These are phyloP conservation scores for Colletes collaris DNA, from an alignment of 2,888 invertebrate genomes.

Conservation along the genomic window DNA sequence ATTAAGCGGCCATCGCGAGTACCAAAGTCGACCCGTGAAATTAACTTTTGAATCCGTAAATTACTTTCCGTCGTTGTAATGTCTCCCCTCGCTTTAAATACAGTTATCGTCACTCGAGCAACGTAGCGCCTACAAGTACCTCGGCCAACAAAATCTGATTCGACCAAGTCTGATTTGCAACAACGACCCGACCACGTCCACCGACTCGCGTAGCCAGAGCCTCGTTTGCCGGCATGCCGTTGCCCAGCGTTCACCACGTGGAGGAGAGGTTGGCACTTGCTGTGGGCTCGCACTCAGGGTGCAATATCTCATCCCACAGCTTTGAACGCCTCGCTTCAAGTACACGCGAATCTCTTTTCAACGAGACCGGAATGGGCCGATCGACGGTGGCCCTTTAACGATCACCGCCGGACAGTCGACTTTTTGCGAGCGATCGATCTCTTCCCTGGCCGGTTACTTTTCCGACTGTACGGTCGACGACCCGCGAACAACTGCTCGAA, in stretches of 20 bases:
- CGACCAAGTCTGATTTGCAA: too few species aligned
- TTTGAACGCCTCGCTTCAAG: not conserved
- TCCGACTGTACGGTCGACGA: not conserved
- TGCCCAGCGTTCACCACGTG: too few species aligned
- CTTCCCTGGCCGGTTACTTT: not conserved
- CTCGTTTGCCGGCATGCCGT: too few species aligned
- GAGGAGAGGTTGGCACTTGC: too few species aligned
- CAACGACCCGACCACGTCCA: too few species aligned
- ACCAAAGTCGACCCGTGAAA: conserved; percentile 48
- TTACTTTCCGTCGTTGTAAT: conserved; percentile 29
- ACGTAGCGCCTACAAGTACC: too few species aligned
- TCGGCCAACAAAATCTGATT: too few species aligned
- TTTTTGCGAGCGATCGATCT: not conserved
- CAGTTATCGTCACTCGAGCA: too few species aligned
- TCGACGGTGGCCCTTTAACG: conserved; percentile 1
- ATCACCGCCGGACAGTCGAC: not conserved
- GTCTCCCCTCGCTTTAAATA: not conserved
- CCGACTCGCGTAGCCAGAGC: too few species aligned
- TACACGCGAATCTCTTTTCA: conserved; percentile 3
- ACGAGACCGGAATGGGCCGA: too few species aligned
- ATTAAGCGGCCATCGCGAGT: conserved; percentile 3
- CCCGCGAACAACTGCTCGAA: not conserved
- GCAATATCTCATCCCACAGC: too few species aligned
- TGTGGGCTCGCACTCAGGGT: too few species aligned
- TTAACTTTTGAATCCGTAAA: conserved; percentile 36